phyloP scores from a whole-genome alignment of 2,113 vertebrate genomes.

The Rutilus rutilus region DNA sequence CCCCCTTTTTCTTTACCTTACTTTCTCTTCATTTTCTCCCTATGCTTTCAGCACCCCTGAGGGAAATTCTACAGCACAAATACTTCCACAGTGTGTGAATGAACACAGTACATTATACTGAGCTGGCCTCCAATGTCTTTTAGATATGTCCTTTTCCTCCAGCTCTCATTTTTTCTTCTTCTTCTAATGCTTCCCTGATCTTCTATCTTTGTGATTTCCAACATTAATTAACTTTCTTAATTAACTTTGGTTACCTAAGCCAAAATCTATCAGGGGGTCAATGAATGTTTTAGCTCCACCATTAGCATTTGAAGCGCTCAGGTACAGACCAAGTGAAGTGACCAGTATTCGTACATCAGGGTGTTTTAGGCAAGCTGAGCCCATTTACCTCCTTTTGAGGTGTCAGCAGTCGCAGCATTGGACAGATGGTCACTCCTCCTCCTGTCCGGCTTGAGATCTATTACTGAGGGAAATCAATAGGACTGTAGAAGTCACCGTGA shows the following conservation, averaged over 20 bases:
- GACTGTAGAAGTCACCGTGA: conserved; percentile 24
- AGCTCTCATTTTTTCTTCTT: not conserved
- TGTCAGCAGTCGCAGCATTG: not conserved
- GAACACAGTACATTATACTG: not conserved
- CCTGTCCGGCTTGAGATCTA: not conserved
- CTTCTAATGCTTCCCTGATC: not conserved
- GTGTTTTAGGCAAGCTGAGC: conserved; percentile 22
- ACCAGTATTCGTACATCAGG: not conserved
- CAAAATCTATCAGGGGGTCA: conserved; percentile 28
- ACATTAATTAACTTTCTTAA: conserved; percentile 29
- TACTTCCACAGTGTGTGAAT: not conserved
- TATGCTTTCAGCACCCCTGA: not conserved
- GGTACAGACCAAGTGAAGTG: conserved; percentile 10
- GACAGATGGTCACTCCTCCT: conserved; percentile 31
- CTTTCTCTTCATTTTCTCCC: conserved; percentile 19
- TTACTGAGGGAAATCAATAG: conserved; percentile 24
- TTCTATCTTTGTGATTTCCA: not conserved
- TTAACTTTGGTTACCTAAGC: conserved; percentile 20
- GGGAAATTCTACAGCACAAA: conserved; percentile 24
- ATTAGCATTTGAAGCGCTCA: not conserved
- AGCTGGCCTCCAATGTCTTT: not conserved
- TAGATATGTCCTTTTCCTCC: not conserved
- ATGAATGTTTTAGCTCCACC: not conserved
- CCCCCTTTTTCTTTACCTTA: not conserved
- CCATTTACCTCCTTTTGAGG: not conserved